Evolutionary conservation across 2,888 invertebrate species (phyloP), one percentile per base, ranked within the genome.

Genomic region (Latrodectus elegans): DNA sequence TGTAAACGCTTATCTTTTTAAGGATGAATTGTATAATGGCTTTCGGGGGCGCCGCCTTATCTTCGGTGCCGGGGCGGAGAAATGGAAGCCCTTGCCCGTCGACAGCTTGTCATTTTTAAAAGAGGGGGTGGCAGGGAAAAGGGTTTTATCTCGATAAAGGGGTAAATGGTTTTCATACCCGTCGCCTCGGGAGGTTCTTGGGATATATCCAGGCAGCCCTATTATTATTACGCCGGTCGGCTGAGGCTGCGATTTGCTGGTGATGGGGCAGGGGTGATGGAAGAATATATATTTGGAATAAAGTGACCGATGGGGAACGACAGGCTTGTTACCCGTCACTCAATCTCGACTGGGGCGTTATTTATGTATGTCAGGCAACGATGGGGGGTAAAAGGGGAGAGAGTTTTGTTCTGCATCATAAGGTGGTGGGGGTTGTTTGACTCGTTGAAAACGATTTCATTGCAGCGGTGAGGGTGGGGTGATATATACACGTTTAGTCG

Each of bases 1-100:
- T 85, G 85, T 88, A 88, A 88, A 88, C 88, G 67, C 88, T 88
- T 88, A 88, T 88, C 88, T 85, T 88, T 84, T 88, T 84, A 85
- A 84, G 84, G 88, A 88, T 88, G 84, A 88, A 88, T 88, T 88
- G 88, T 81, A 85, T 88, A 88, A 88, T 88, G 84, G 88, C 76
- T 84, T 88, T 84, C 75, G 80, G 79, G 71, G 78, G 79, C 83
- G 80, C 76, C 65, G 78, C 74, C 84, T 79, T 83, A 83, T 79
- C 79, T 70, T 74, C 17, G 55, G 52, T 38, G 72, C 84, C 73
- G 70, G 76, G 73, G 81, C 77, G 81, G 76, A 72, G 77, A 73
- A 77, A 77, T 77, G 77, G 75, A 71, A 75, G 38, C 72, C 72
- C 76, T 52, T 60, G 71, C 72, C 71, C 75, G n/a, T 77, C 74